Evolutionary conservation across 2,888 invertebrate genomes (phyloP), one percentile per base, ranked within the genome.

Genomic region (Orgyia antiqua): DNA sequence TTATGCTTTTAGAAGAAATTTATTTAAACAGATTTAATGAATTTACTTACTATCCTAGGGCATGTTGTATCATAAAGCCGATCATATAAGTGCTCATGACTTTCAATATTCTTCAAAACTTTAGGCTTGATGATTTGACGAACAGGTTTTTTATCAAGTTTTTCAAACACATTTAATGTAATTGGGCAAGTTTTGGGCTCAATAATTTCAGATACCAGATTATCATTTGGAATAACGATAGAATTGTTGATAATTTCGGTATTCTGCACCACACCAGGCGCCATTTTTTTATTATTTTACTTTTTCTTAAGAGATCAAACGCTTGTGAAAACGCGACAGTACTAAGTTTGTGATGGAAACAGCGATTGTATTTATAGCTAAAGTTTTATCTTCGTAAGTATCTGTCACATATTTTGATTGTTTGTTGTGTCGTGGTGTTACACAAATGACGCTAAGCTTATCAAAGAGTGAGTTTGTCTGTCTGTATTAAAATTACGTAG

Each of bases 91-190:
- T 70, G 74, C 1, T 76, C 68, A 28, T 44, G 47, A 1, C 77
- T 73, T 39, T 82, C 83, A 11, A 60, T 36, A 35, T 86, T 82
- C 59, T 73, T 83, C 55, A 86, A 42, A 46, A 83, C 74, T 52
- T 75, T 80, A 0, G 86, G 86, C 31, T 66, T 71, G 10, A 62
- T 51, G 17, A 76, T 71, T 8, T 68, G 60, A 8, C 68, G 60
- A 2, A 55, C 48, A 9, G 62, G 54, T 34, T 68, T 74, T 37
- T 66, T 71, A 10, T 33, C 38, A 2, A 30, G 25, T 17, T 26
- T 28, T 19, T 36, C 27, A 29, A 59, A 52, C 29, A 43, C 42
- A 40, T 21, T 30, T 11, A 32, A 28, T 3, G 36, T 31, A 34
- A 75, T 58, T 2, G 74, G 68, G 29, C 75, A 78, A 21, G 57